Percentiles rank a stretch among this genome's conserved stretches.
Conservation (phyloP, 2,113 vertebrate genomes). For the Egretta garzetta region DNA sequence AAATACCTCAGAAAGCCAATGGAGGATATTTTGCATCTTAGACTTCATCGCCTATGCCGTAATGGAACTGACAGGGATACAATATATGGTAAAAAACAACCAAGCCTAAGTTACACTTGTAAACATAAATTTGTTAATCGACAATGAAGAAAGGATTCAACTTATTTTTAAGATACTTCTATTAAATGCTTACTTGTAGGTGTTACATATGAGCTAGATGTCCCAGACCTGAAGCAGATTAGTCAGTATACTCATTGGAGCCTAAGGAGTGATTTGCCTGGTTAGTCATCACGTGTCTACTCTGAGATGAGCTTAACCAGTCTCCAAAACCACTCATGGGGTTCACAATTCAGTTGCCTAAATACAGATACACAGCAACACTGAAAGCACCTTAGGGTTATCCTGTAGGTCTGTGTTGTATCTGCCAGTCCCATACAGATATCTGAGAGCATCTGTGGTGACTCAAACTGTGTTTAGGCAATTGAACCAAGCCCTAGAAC, state of each 20-base stretch:
- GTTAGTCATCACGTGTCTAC: neutral
- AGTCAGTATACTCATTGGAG: neutral
- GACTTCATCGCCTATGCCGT: neutral
- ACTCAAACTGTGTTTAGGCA: neutral
- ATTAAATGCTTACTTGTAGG: neutral
- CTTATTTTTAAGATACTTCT: neutral
- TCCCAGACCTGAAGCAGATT: neutral
- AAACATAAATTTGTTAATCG: neutral
- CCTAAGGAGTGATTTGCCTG: neutral
- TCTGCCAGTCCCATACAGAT: neutral
- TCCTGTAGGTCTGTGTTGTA: neutral
- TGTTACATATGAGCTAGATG: neutral
- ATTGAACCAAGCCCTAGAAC: neutral
- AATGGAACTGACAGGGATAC: neutral
- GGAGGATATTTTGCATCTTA: neutral
- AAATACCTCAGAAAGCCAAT: neutral
- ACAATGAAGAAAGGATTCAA: neutral
- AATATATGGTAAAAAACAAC: neutral
- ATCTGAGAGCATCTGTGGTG: neutral
- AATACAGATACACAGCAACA: neutral
- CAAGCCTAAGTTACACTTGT: neutral
- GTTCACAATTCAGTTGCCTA: neutral
- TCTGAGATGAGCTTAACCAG: neutral
- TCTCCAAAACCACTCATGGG: neutral
- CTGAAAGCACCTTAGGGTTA: neutral